Conservation (phyloP, 1,140 invertebrate species). For the Drosophila pseudoobscura region DNA sequence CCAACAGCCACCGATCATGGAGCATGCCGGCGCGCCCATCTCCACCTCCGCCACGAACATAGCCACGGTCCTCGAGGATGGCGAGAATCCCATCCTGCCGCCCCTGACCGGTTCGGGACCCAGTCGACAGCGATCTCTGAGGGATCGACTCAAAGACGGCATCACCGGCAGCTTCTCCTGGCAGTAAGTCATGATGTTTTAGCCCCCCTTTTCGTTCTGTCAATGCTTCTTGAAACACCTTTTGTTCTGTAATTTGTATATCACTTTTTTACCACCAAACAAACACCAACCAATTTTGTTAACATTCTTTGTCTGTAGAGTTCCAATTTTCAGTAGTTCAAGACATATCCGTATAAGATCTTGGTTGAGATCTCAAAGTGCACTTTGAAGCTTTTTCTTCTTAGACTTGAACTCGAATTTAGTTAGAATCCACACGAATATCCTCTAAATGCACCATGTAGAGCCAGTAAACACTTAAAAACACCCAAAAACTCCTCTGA, state of each 20-base stretch:
- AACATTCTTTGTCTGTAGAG: conserved; percentile 22
- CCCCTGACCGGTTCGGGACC: conserved; percentile 85
- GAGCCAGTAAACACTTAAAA: conserved; percentile 8
- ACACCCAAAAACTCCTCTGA: not conserved
- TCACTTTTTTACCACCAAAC: conserved; percentile 17
- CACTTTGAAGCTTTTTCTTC: conserved; percentile 20
- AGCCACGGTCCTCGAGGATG: conserved; percentile 73
- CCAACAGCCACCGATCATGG: conserved; percentile 75
- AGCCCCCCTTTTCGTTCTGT: conserved; percentile 16
- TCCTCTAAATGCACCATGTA: conserved; percentile 28
- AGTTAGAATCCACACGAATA: conserved; percentile 31
- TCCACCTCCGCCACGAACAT: conserved; percentile 79
- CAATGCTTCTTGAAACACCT: conserved; percentile 50
- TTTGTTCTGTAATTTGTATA: conserved; percentile 27
- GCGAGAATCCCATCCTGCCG: conserved; percentile 71
- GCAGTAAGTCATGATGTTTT: conserved; percentile 87
- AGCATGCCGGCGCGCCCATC: conserved; percentile 71
- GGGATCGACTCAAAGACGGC: conserved; percentile 89
- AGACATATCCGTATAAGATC: too few relatives aligned
- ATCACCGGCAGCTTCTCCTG: conserved; percentile 90
- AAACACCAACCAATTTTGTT: conserved; percentile 4
- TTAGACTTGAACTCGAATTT: conserved; percentile 35
- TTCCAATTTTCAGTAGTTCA: conserved; percentile 44
- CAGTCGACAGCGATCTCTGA: conserved; percentile 87
- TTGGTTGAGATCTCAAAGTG: conserved; percentile 9